These are phyloP conservation scores for Ectropis grisescens DNA, from an alignment of 1,140 invertebrate genomes.

Conservation along the genomic window DNA sequence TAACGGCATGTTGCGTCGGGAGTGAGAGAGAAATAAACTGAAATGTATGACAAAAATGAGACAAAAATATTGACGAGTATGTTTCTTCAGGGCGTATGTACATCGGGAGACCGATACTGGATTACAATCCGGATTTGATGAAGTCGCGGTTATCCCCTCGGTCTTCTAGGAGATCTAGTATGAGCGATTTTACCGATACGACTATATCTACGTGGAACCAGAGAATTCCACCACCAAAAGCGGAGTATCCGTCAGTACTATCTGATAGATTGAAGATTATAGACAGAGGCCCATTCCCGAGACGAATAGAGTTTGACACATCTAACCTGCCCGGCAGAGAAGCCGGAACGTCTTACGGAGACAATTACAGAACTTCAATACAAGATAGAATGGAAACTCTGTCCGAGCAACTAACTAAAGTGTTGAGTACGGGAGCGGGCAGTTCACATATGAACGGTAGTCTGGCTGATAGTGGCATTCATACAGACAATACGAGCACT, in stretches of 20 bases:
- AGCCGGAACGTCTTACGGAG: slow-evolving; percentile 42
- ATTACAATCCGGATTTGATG: slow-evolving; percentile 56
- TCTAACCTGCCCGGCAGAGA: slow-evolving; percentile 32
- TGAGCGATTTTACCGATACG: slow-evolving; percentile 61
- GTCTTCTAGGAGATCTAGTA: slow-evolving; percentile 55
- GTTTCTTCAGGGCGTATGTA: slow-evolving; percentile 45
- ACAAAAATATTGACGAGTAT: slow-evolving; percentile 22
- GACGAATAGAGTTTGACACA: slow-evolving; percentile 51
- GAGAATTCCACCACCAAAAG: slow-evolving; percentile 20
- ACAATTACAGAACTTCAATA: slow-evolving; percentile 36
- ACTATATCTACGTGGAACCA: slow-evolving; percentile 62
- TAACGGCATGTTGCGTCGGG: slow-evolving; percentile 26
- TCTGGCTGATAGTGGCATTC: slow-evolving; percentile 55
- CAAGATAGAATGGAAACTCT: slow-evolving; percentile 47
- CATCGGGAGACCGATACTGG: slow-evolving; percentile 54
- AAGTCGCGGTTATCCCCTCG: slow-evolving; percentile 47
- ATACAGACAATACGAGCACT: slow-evolving; percentile 56
- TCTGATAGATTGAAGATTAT: slow-evolving; percentile 48
- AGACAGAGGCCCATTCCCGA: slow-evolving; percentile 33
- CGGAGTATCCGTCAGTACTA: slow-evolving; percentile 53
- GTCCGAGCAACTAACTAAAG: slow-evolving; percentile 53
- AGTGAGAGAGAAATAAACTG: slow-evolving; percentile 56
- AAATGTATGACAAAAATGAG: slow-evolving; percentile 47
- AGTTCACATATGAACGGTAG: slow-evolving; percentile 60
- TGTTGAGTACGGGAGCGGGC: slow-evolving; percentile 46